Base-by-base conservation (phyloP, 2,113 vertebrate species). In the Helogale parvula region DNA sequence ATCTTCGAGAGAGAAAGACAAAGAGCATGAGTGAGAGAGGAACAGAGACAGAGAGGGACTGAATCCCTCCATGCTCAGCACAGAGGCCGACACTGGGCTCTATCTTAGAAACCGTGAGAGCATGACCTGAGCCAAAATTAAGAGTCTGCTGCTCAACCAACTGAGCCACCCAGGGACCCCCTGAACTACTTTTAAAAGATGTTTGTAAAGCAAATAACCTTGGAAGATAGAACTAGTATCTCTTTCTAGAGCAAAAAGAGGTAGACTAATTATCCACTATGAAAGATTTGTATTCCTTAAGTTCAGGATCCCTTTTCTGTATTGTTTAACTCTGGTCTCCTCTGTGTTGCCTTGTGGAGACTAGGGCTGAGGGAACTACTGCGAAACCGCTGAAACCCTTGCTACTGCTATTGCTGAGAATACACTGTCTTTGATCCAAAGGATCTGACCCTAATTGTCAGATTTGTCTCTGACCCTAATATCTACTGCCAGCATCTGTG, bases 181-280 rank as follows among this genome's bases (percentile, higher is more conserved):
- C 57, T 60, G 57, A 93, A 72, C 9, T 96, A 69, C 52, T 96
- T 96, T 80, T 5, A 57, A 83, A 65, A 93, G 15, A 72, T 47
- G 5, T 81, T 50, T 94, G 5, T 85, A 94, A 85, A 89, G 69
- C 38, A 90, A 87, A 60, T 7, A 71, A 21, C 3, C 38, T 76
- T 52, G 7, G 33, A 94, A 88, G 9, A 33, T 7, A 81, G 19
- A 90, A 83, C 54, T 47, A 68, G 29, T 31, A 84, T 72, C 11
- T 77, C 27, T 23, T 89, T 80, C 41, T 84, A 80, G 25, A 95
- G 60, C 31, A 88, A 89, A 82, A 9, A 23, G 57, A 93, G 31
- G 31, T 19, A 76, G n/a, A 13, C 7, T 71, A 54, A 81, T 7
- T 15, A 41, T 66, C 5, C 7, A n/a, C 47, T 63, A 60, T n/a